phyloP scores from a whole-genome alignment of 2,113 vertebrate species.

The Murina feae region DNA sequence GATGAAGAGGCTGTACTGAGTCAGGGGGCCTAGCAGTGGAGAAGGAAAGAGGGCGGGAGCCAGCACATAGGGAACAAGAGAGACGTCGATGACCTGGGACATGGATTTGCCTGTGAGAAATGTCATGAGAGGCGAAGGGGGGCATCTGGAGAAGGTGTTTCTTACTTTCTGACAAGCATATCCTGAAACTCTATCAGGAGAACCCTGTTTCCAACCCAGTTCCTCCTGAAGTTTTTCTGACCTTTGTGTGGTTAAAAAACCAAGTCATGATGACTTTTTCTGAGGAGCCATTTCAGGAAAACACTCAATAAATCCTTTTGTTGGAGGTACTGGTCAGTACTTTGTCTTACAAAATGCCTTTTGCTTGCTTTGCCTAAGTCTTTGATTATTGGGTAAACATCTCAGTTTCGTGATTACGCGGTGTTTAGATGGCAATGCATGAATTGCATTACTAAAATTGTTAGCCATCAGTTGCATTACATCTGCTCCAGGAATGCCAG shows the following conservation, averaged over 20 bases:
- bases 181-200: not conserved
- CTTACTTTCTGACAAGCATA: not conserved
- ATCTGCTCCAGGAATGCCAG: conserved; percentile 38
- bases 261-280: not conserved
- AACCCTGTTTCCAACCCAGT: not conserved
- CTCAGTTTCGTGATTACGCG: conserved; percentile 30
- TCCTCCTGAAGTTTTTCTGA: not conserved
- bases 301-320: not conserved
- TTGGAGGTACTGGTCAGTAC: not conserved
- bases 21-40: rapidly evolving
- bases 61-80: not conserved
- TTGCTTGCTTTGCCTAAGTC: not conserved
- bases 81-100: rapidly evolving
- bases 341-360: conserved; percentile 1
- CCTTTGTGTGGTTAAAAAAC: not conserved
- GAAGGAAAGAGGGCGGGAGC: not conserved
- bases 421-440: conserved; percentile 36
- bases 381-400: conserved; percentile 53
- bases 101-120: not conserved
- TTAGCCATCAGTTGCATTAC: conserved; percentile 1
- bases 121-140: not conserved
- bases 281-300: not conserved
- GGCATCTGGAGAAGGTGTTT: not conserved
- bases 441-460: conserved; percentile 26
- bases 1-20: not conserved